Evolutionary conservation across 2,797 vertebrate genomes (phyloP).

Genomic region (Orientallactaga sibirica): DNA sequence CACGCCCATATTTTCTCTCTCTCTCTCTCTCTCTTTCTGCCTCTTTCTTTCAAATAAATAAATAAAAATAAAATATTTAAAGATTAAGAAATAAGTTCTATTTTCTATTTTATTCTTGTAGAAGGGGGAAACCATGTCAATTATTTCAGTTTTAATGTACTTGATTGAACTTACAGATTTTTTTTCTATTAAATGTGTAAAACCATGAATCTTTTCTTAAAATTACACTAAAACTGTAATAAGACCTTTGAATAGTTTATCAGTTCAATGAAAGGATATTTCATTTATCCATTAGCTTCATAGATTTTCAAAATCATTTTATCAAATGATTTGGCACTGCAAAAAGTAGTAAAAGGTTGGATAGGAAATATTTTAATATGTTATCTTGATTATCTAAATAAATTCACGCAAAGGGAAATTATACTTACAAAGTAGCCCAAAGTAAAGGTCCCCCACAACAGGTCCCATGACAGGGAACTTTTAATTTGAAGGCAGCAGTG

Average conservation of each 20-base stretch:
- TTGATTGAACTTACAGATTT: neutral
- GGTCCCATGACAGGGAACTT: neutral
- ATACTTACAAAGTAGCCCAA: neutral
- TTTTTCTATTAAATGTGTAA: neutral
- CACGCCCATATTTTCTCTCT: too few relatives aligned
- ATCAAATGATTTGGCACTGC: slow-evolving; percentile 1
- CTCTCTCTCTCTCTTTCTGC: too few relatives aligned
- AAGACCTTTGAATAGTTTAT: neutral
- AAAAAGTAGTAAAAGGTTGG: slow-evolving; percentile 25
- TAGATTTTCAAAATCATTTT: slow-evolving; percentile 24
- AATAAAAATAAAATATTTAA: neutral
- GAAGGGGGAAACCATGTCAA: neutral
- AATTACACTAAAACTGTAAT: neutral
- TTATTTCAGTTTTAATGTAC: slow-evolving; percentile 11
- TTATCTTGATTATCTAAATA: neutral
- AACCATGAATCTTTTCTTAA: slow-evolving; percentile 12
- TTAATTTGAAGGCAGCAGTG: neutral
- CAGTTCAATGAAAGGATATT: neutral
- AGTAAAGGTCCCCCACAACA: neutral
- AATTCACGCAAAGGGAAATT: neutral
- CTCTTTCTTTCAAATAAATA: too few relatives aligned
- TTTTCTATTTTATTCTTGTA: neutral
- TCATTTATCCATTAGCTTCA: neutral
- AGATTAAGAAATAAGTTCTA: neutral
- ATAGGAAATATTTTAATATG: neutral